Evolutionary conservation across 2,888 invertebrate genomes (phyloP), one percentile per base, ranked within the genome.

Genomic region (Blera fallax): DNA sequence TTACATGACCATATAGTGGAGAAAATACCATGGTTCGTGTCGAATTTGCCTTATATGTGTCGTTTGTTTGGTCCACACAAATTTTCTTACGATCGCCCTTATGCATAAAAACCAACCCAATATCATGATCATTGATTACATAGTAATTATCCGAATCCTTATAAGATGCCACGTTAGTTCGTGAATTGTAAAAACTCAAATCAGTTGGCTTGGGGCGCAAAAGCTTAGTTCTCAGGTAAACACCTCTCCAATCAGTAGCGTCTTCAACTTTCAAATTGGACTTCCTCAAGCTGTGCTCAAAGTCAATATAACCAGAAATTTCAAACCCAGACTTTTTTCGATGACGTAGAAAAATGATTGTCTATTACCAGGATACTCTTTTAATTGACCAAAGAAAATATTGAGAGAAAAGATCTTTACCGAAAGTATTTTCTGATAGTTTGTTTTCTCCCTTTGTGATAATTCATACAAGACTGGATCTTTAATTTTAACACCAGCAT

Each of bases 281-380:
- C 45, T 88, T 88, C 1, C 87, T 87, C 70, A 91, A 88, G 62
- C 92, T 92, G 48, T 89, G 87, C 21, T 90, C 92, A 90, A 95
- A 97, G 91, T 98, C 98, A 29, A 98, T 95, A 90, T 97, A 98
- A 0, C 96, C 97, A 0, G 97, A 97, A 78, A 97, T 94, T 90
- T 97, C 97, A 87, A 95, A 95, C 1, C 96, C 96, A 4, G 94
- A 93, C 81, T 93, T 94, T 8, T 95, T 95, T 80, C 93, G 93
- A 89, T 94, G 94, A 7, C 96, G 93, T 4, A 97, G 90, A 90
- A 97, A 97, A 80, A 98, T 95, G 60, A 98, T 96, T 0, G 96
- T 95, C 94, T 95, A n/a, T n/a, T n/a, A 93, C 1, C 4, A 24
- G 37, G 11, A 24, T 56, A 14, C 34, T 43, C 1, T 6, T 11